These are phyloP conservation scores for Syrista parreyssii DNA, from an alignment of 2,888 invertebrate genomes.

Conservation along the genomic window DNA sequence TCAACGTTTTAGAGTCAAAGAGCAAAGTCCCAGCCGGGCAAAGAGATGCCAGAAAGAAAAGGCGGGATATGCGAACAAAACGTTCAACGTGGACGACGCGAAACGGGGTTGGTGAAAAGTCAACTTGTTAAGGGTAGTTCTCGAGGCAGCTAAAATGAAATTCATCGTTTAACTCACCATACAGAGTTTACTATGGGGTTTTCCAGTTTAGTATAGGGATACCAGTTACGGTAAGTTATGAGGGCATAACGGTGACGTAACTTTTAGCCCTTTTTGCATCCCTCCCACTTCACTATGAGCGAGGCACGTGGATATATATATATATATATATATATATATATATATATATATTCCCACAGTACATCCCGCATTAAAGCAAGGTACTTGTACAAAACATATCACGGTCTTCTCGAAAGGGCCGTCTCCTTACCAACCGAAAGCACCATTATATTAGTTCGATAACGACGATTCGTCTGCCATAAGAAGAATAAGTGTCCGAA, in stretches of 20 bases:
- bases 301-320: background rate
- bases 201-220: constrained; percentile 42
- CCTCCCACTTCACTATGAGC: constrained; percentile 22
- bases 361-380: background rate
- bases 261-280: background rate
- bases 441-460: background rate
- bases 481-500: background rate
- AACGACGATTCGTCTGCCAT: background rate
- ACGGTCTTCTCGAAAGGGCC: background rate
- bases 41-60: background rate
- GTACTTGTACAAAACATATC: background rate
- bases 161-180: constrained; percentile 45
- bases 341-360: background rate
- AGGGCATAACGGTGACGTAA: constrained; percentile 33
- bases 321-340: background rate
- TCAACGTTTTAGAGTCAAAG: background rate
- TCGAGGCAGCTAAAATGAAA: constrained; percentile 39
- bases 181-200: constrained; percentile 7
- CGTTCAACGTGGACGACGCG: background rate
- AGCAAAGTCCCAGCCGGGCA: background rate
- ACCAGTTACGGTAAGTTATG: constrained; percentile 44
- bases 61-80: background rate
- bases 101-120: background rate
- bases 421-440: background rate
- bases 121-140: background rate